phyloP scores from a whole-genome alignment of 2,888 invertebrate genomes.

The Heterodera filipjevi region DNA sequence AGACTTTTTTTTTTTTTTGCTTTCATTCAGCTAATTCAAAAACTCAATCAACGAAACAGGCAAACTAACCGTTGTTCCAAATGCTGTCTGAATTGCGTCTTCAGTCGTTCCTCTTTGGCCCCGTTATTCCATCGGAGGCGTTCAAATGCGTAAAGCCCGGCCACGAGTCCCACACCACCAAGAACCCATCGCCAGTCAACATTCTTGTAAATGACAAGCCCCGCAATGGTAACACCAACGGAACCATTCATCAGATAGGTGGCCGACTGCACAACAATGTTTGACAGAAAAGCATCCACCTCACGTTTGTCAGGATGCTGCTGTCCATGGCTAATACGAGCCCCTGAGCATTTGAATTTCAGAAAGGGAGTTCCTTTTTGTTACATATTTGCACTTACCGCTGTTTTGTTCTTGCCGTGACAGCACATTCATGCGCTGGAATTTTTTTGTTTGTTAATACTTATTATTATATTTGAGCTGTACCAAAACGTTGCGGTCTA shows the following conservation, averaged over 20 bases:
- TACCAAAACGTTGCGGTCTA: conserved; percentile 47
- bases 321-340: background rate
- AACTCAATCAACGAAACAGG: background rate
- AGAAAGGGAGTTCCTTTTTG: background rate
- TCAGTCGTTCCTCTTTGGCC: conserved; percentile 88
- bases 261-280: conserved; percentile 50
- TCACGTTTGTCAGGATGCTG: conserved; percentile 35
- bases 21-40: background rate
- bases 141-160: conserved; percentile 81
- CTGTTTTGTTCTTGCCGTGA: background rate
- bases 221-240: conserved; percentile 76
- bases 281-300: conserved; percentile 41
- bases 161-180: conserved; percentile 53
- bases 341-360: background rate
- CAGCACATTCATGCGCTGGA: background rate
- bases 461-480: background rate
- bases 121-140: conserved; percentile 94
- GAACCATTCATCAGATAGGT: conserved; percentile 76
- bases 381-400: background rate
- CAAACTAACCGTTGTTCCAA: conserved; percentile 45
- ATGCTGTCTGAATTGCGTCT: conserved; percentile 67
- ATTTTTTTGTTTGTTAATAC: background rate
- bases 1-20: background rate
- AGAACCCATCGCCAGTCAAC: conserved; percentile 82
- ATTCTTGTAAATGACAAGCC: conserved; percentile 79